phyloP scores from a whole-genome alignment of 2,888 invertebrate species.

The Drosophila atroscutellata region DNA sequence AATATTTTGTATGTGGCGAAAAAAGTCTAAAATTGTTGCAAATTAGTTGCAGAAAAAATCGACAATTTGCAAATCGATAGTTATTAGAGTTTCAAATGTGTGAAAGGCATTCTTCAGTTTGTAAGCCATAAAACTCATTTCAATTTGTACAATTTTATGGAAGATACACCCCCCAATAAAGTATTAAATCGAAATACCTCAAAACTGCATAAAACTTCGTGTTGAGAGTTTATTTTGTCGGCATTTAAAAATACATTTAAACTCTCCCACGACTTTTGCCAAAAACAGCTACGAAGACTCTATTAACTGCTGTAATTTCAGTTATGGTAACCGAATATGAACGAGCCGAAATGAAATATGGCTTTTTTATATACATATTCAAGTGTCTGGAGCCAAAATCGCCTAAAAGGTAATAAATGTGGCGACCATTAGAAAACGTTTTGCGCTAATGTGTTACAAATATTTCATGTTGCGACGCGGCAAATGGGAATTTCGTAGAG shows the following conservation, averaged over 20 bases:
- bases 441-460: constrained; percentile 79
- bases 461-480: constrained; percentile 62
- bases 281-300: constrained; percentile 42
- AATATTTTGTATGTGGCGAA: not conserved
- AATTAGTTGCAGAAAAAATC: not conserved
- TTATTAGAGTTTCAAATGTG: not conserved
- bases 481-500: constrained; percentile 38
- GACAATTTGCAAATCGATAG: not conserved
- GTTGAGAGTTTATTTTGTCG: not conserved
- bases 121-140: not conserved
- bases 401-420: constrained; percentile 63
- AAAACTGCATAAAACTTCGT: not conserved
- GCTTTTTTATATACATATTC: constrained; percentile 39
- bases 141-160: not conserved
- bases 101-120: not conserved
- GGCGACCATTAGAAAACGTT: constrained; percentile 73
- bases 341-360: constrained; percentile 51
- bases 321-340: constrained; percentile 46
- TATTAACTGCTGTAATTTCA: constrained; percentile 51
- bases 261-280: constrained; percentile 43
- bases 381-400: constrained; percentile 38
- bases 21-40: not conserved
- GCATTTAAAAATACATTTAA: constrained; percentile 22
- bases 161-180: not conserved
- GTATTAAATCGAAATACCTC: not conserved